These are phyloP conservation scores for Watsonalla binaria DNA, from an alignment of 2,888 invertebrate genomes.

Conservation along the genomic window DNA sequence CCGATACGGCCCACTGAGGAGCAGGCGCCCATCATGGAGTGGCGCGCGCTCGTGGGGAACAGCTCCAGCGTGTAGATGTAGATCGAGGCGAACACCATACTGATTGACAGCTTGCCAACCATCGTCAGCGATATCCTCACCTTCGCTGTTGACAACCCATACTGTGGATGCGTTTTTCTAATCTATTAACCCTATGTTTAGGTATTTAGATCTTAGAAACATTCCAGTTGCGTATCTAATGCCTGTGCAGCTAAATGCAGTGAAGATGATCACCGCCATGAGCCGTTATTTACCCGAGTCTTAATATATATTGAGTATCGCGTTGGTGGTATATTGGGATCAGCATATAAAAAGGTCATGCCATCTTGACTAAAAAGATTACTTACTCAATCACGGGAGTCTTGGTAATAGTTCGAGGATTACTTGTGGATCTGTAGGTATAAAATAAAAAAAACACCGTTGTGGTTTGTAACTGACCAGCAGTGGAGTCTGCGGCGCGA, in stretches of 20 bases:
- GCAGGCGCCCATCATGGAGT: constrained; percentile 77
- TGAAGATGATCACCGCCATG: too few species aligned
- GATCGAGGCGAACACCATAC: constrained; percentile 77
- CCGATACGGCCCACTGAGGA: constrained; percentile 81
- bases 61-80: constrained; percentile 82
- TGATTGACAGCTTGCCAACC: constrained; percentile 79
- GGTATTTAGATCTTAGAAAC: too few species aligned
- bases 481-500: constrained; percentile 83
- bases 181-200: too few species aligned
- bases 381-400: too few species aligned
- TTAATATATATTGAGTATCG: too few species aligned
- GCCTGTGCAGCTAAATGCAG: too few species aligned
- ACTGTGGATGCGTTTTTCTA: background rate
- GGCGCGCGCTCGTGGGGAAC: constrained; percentile 79
- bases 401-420: background rate
- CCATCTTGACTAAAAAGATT: too few species aligned
- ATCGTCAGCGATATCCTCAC: constrained; percentile 31
- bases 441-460: background rate
- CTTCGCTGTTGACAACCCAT: background rate
- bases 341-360: too few species aligned
- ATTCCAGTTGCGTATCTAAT: too few species aligned
- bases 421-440: background rate
- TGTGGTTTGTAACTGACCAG: constrained; percentile 60
- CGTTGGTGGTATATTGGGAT: too few species aligned
- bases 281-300: background rate